These are phyloP conservation scores for Camptogramma bilineatum DNA, from an alignment of 2,888 invertebrate species.

Conservation along the genomic window DNA sequence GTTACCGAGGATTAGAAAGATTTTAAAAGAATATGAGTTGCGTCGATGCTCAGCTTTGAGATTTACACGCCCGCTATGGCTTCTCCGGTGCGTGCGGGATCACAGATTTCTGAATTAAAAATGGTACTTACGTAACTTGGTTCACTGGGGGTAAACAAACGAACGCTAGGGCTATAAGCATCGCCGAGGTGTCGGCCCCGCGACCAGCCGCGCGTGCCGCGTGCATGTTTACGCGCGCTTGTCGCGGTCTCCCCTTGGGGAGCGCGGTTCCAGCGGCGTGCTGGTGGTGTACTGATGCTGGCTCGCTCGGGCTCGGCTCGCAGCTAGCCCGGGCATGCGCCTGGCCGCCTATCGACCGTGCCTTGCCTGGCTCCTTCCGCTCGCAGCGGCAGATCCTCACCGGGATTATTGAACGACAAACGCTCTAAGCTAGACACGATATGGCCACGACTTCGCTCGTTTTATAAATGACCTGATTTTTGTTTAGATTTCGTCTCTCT, in stretches of 20 bases:
- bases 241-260: conserved; percentile 56
- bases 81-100: conserved; percentile 53
- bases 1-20: background rate
- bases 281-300: conserved; percentile 72
- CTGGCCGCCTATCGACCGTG: conserved; percentile 70
- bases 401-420: conserved; percentile 67
- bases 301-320: conserved; percentile 47
- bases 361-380: conserved; percentile 63
- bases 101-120: conserved; percentile 35
- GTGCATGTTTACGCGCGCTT: conserved; percentile 68
- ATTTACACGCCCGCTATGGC: conserved; percentile 64
- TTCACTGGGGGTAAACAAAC: conserved; percentile 71
- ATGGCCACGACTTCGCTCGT: conserved; percentile 57
- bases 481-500: background rate
- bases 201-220: conserved; percentile 65
- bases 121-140: conserved; percentile 75
- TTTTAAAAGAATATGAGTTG: conserved; percentile 54
- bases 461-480: conserved; percentile 51
- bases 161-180: conserved; percentile 71
- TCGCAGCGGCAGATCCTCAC: conserved; percentile 64
- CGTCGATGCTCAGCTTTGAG: conserved; percentile 54
- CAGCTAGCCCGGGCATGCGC: conserved; percentile 70
- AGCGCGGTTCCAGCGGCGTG: conserved; percentile 74
- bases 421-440: conserved; percentile 46
- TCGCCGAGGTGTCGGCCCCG: conserved; percentile 72